These are phyloP conservation scores for Opisthocomus hoazin DNA, from an alignment of 2,113 vertebrate species.

Conservation along the genomic window DNA sequence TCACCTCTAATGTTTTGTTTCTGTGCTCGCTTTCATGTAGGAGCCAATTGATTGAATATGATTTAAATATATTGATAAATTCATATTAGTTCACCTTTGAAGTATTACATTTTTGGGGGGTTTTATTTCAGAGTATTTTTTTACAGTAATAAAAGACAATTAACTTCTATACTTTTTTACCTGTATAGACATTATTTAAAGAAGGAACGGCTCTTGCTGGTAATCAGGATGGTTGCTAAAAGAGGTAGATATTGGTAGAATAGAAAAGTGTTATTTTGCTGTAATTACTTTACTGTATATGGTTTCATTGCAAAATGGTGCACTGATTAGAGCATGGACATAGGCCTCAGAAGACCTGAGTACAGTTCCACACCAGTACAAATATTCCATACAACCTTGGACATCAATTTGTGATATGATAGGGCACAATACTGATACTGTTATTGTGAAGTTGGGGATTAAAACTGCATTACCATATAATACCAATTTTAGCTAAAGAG, in stretches of 20 bases:
- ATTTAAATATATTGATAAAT: neutral
- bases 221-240: neutral
- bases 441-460: neutral
- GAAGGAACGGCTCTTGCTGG: neutral
- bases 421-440: neutral
- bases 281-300: neutral
- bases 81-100: neutral
- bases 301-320: neutral
- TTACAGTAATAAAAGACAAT: neutral
- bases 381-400: neutral
- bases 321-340: neutral
- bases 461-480: neutral
- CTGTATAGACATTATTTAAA: neutral
- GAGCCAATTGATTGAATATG: too few species aligned
- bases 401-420: neutral
- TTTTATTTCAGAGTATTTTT: neutral
- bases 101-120: neutral
- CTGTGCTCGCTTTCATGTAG: too few species aligned
- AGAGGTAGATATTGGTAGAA: neutral
- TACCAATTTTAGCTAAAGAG: neutral
- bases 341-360: neutral
- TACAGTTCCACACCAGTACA: neutral
- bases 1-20: too few species aligned
- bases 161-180: neutral
- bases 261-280: neutral